Evolutionary conservation across 2,888 invertebrate species (phyloP).

Genomic region (Diaprepes abbreviatus): DNA sequence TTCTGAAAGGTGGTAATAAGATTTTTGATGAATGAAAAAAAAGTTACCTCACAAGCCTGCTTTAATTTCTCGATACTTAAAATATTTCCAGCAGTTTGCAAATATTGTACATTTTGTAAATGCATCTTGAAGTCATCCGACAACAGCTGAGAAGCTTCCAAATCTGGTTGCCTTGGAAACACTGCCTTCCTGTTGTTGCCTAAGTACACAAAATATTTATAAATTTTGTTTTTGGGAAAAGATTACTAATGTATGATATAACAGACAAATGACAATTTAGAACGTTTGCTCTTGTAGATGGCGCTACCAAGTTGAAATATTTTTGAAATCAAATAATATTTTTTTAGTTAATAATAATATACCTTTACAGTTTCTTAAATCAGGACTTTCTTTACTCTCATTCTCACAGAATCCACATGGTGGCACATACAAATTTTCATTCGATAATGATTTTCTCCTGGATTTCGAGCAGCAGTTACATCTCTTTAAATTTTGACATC

Average conservation of each 20-base stretch:
- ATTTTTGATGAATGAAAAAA: too few relatives aligned
- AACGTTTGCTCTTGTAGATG: too few relatives aligned
- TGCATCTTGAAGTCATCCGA: conserved; percentile 81
- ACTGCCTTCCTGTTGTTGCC: conserved; percentile 59
- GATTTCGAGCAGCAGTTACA: conserved; percentile 62
- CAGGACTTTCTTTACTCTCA: conserved; percentile 59
- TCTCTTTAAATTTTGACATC: conserved; percentile 59
- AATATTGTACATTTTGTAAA: conserved; percentile 79
- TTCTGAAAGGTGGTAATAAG: too few relatives aligned
- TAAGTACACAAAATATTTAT: too few relatives aligned
- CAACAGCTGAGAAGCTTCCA: conserved; percentile 75
- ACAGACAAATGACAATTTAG: too few relatives aligned
- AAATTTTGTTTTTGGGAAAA: too few relatives aligned
- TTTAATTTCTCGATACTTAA: conserved; percentile 74
- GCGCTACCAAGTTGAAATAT: too few relatives aligned
- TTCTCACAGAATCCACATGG: conserved; percentile 68
- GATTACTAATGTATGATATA: too few relatives aligned
- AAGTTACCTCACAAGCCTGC: conserved; percentile 65
- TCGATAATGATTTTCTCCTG: conserved; percentile 72
- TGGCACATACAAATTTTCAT: conserved; percentile 72
- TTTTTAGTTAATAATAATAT: too few relatives aligned
- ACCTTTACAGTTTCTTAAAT: conserved; percentile 58
- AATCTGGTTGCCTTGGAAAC: conserved; percentile 66
- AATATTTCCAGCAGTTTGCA: conserved; percentile 79
- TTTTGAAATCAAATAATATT: too few relatives aligned